These are phyloP conservation scores for Aphis gossypii DNA, from an alignment of 1,140 invertebrate genomes.

Conservation along the genomic window DNA sequence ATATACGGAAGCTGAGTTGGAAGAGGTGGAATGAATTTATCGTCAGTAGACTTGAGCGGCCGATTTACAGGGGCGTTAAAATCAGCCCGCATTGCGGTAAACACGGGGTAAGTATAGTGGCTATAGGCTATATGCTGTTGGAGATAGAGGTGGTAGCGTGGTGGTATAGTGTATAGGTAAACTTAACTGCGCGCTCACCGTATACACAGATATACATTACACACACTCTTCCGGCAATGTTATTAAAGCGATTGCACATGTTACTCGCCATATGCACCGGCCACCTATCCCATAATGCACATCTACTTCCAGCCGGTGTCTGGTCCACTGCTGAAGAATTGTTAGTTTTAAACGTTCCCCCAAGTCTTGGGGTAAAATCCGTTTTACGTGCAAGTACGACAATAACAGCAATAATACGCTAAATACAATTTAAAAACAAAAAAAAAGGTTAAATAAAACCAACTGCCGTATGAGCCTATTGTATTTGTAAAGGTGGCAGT, in stretches of 20 bases:
- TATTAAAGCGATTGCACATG: conserved; percentile 29
- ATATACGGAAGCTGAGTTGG: neutral
- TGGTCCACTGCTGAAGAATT: neutral
- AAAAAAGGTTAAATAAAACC: neutral
- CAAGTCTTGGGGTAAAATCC: neutral
- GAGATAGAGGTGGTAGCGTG: neutral
- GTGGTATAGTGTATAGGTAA: conserved; percentile 6
- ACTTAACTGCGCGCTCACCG: neutral
- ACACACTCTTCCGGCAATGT: neutral
- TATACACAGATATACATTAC: neutral
- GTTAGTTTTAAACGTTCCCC: neutral
- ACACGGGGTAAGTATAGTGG: neutral
- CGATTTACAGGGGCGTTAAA: conserved; percentile 55
- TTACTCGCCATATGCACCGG: neutral
- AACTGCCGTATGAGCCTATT: neutral
- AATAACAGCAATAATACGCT: neutral
- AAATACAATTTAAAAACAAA: conserved; percentile 5
- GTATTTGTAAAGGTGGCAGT: neutral
- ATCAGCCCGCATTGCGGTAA: conserved; percentile 55
- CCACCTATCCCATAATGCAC: neutral
- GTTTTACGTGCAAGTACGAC: neutral
- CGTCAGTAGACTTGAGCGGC: conserved; percentile 40
- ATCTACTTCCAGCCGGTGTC: neutral
- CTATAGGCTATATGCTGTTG: neutral
- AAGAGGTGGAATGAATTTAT: conserved; percentile 31